Conservation (phyloP, 2,888 invertebrate genomes). For the Eugnorisma glareosa region DNA sequence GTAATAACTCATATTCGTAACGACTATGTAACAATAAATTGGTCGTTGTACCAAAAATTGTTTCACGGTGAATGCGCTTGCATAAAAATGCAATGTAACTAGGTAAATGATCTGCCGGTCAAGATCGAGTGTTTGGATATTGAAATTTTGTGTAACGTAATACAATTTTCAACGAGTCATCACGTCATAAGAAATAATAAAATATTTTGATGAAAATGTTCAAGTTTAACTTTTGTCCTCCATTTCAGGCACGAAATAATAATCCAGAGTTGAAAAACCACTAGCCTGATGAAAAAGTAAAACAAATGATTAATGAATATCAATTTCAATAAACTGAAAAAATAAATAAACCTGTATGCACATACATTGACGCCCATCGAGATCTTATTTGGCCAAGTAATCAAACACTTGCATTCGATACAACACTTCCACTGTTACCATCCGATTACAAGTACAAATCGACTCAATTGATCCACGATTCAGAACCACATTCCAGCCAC, state of each 20-base stretch:
- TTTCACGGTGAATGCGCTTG: conserved; percentile 17
- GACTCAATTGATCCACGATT: conserved; percentile 19
- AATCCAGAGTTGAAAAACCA: neutral
- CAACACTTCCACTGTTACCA: conserved; percentile 8
- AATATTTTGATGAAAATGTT: neutral
- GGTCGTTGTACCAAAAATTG: conserved; percentile 18
- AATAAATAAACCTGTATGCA: conserved; percentile 10
- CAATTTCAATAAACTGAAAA: neutral
- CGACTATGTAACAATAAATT: conserved; percentile 37
- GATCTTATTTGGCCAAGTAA: conserved; percentile 6
- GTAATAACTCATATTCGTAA: conserved; percentile 26
- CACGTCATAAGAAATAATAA: neutral
- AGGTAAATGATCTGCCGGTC: neutral
- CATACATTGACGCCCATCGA: neutral
- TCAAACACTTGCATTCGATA: conserved; percentile 13
- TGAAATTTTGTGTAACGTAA: neutral
- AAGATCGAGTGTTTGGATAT: neutral
- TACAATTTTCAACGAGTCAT: neutral
- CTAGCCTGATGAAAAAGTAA: neutral
- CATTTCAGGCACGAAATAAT: neutral
- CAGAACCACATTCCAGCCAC: conserved; percentile 26
- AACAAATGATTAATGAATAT: neutral
- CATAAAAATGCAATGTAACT: conserved; percentile 15
- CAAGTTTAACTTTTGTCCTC: neutral
- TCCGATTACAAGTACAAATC: conserved; percentile 16